Conservation (phyloP, 2,888 invertebrate genomes). For the Drosophila mulleri region DNA sequence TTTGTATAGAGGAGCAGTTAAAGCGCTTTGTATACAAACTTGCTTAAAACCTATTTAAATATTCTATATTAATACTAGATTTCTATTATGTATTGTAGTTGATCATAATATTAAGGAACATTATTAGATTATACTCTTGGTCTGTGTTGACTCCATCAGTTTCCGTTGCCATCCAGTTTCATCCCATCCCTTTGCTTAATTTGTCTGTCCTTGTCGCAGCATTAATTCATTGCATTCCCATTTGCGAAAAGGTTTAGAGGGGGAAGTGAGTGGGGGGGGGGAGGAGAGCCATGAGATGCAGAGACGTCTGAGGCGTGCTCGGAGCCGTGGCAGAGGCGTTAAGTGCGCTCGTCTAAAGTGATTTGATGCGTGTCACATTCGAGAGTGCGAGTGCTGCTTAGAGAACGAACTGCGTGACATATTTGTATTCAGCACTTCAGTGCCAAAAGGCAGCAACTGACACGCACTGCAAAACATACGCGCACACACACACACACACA, state of each 20-base stretch:
- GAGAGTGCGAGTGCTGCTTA: constrained; percentile 47
- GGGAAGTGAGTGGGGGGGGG: too few species aligned
- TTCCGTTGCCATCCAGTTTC: neutral
- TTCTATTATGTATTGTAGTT: too few species aligned
- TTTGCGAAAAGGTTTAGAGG: constrained; percentile 4
- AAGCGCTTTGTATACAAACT: too few species aligned
- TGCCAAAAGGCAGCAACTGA: constrained; percentile 41
- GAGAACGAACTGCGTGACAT: constrained; percentile 26
- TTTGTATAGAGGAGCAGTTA: too few species aligned
- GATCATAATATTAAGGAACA: too few species aligned
- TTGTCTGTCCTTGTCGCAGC: constrained; percentile 4
- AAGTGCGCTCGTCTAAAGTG: constrained; percentile 63
- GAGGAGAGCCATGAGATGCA: neutral
- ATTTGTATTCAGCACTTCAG: constrained; percentile 37
- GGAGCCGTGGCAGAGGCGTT: constrained; percentile 21
- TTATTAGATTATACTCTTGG: too few species aligned
- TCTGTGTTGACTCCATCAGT: too few species aligned
- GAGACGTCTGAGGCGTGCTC: neutral
- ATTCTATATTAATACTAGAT: too few species aligned
- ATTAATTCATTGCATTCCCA: constrained; percentile 42
- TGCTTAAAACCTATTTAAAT: too few species aligned
- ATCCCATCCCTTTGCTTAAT: neutral
- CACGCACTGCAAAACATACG: constrained; percentile 23
- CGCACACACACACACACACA: constrained; percentile 3
- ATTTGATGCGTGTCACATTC: constrained; percentile 64